phyloP scores from a whole-genome alignment of 92 coral and sea anemone genomes.

The Actinostola sp. region DNA sequence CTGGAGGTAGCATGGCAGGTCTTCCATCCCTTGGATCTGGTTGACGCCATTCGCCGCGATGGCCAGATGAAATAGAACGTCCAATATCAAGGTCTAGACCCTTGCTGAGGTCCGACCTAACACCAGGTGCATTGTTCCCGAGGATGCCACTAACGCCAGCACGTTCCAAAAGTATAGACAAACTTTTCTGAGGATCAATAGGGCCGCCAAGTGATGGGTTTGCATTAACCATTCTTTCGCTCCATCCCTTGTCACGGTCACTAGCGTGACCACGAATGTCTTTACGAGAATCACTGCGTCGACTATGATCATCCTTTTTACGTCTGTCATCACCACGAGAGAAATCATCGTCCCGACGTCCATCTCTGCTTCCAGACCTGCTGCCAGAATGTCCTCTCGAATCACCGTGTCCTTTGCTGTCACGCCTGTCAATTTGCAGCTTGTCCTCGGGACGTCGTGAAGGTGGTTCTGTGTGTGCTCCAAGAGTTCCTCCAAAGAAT shows the following conservation, averaged over 20 bases:
- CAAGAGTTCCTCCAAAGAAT: slow-evolving; percentile 78
- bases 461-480: slow-evolving; percentile 58
- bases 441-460: slow-evolving; percentile 59
- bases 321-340: slow-evolving; percentile 71
- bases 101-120: slow-evolving; percentile 64
- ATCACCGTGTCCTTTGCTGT: slow-evolving; percentile 82
- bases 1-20: slow-evolving; percentile 62
- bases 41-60: slow-evolving; percentile 83
- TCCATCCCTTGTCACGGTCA: slow-evolving; percentile 72
- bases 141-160: slow-evolving; percentile 98
- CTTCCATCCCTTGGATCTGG: slow-evolving; percentile 90
- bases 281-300: slow-evolving; percentile 75
- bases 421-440: slow-evolving; percentile 83
- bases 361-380: slow-evolving; percentile 49
- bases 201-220: slow-evolving; percentile 63
- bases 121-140: slow-evolving; percentile 63
- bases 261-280: slow-evolving; percentile 65
- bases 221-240: slow-evolving; percentile 51
- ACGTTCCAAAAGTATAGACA: slow-evolving; percentile 89
- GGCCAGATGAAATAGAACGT: slow-evolving; percentile 26
- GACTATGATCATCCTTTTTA: slow-evolving; percentile 58
- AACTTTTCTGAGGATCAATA: slow-evolving; percentile 94
- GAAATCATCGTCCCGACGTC: slow-evolving; percentile 63
- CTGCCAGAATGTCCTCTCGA: slow-evolving; percentile 45
- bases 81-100: slow-evolving; percentile 54